Evolutionary conservation across 2,113 vertebrate species (phyloP).

Genomic region (Poicephalus gulielmi): DNA sequence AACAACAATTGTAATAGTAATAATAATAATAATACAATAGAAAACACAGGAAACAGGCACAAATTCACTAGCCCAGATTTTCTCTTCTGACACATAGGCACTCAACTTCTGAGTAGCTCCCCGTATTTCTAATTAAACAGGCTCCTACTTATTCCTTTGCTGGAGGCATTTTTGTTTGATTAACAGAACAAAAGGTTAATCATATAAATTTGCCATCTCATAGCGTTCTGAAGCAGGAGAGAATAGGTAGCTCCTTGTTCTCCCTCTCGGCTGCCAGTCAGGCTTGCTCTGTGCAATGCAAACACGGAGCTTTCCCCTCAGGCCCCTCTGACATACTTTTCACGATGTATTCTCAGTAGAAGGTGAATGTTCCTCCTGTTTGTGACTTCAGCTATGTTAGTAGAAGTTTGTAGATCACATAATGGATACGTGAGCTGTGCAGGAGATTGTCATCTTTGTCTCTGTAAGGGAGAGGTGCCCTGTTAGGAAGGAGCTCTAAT

Average conservation of each 20-base stretch:
- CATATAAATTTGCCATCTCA: slow-evolving; percentile 53
- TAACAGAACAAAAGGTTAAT: slow-evolving; percentile 68
- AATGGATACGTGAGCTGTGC: background rate
- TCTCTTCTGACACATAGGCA: background rate
- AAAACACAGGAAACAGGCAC: background rate
- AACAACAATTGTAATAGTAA: background rate
- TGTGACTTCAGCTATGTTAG: background rate
- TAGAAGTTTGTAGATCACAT: background rate
- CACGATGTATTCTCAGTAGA: background rate
- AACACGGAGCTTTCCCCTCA: background rate
- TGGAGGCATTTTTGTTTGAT: slow-evolving; percentile 61
- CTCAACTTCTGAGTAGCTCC: background rate
- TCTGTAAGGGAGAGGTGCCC: background rate
- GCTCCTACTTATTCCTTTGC: slow-evolving; percentile 44
- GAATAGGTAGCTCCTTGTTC: background rate
- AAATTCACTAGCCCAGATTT: background rate
- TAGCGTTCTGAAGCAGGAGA: background rate
- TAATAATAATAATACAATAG: background rate
- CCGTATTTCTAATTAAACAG: slow-evolving; percentile 30
- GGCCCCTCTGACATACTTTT: slow-evolving; percentile 1
- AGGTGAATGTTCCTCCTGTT: background rate
- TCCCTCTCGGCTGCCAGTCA: background rate
- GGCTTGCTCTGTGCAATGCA: background rate
- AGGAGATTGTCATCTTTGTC: background rate
- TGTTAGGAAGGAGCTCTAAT: background rate